Conservation (phyloP, 64 coral and sea anemone species). For the Porites australiensis region DNA sequence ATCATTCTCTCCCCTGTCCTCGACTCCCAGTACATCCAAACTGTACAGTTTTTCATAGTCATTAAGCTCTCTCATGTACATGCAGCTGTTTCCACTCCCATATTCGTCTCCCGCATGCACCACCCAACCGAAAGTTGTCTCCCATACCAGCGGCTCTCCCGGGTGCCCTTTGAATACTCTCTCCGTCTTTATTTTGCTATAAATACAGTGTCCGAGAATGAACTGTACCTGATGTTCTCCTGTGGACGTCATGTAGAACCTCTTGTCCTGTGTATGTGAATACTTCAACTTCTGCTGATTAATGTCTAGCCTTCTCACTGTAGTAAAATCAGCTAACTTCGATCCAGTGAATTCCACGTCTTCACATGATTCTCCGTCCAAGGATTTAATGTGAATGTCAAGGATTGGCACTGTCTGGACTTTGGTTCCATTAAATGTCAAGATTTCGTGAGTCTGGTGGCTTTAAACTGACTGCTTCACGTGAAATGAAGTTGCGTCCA, state of each 20-base stretch:
- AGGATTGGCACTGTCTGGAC: constrained; percentile 62
- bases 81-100: background rate
- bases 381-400: background rate
- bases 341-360: constrained; percentile 50
- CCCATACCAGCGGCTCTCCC: constrained; percentile 38
- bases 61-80: background rate
- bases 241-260: constrained; percentile 14
- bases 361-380: constrained; percentile 35
- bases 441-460: constrained; percentile 24
- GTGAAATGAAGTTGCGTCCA: no score
- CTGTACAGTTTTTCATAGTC: constrained; percentile 49
- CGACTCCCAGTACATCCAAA: constrained; percentile 37
- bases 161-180: constrained; percentile 50
- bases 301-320: constrained; percentile 37
- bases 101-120: constrained; percentile 46
- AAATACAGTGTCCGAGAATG: background rate
- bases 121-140: constrained; percentile 23
- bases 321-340: no score
- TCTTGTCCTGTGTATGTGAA: constrained; percentile 37
- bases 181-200: constrained; percentile 64
- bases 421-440: no score
- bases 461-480: constrained; percentile 22
- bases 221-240: constrained; percentile 17
- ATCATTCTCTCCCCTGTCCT: constrained; percentile 40
- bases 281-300: constrained; percentile 7